These are phyloP conservation scores for Coelopa pilipes DNA, from an alignment of 2,888 invertebrate species.

Conservation along the genomic window DNA sequence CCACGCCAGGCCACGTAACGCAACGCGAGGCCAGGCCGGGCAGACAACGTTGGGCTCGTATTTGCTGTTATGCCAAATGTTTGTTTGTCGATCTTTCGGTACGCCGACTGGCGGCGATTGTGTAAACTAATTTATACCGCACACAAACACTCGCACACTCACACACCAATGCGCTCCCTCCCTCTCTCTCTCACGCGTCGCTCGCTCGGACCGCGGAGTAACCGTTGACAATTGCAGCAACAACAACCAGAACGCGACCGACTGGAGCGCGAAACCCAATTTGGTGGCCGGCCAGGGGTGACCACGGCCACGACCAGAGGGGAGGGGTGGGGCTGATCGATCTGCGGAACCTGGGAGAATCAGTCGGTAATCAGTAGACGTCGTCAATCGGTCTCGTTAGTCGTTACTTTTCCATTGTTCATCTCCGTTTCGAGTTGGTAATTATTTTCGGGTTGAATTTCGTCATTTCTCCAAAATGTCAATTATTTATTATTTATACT, in stretches of 20 bases:
- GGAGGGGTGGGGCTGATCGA: no score
- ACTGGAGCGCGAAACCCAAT: slow-evolving; percentile 47
- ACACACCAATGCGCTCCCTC: no score
- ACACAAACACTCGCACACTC: background rate
- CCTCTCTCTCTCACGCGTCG: no score
- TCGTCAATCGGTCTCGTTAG: no score
- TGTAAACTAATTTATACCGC: slow-evolving; percentile 43
- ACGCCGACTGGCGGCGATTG: slow-evolving; percentile 42
- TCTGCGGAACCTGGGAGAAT: no score
- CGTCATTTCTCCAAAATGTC: no score
- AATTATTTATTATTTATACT: no score
- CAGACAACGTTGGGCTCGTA: slow-evolving; percentile 27
- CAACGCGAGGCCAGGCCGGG: background rate
- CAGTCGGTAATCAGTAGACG: no score
- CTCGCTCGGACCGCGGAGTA: no score
- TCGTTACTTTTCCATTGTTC: no score
- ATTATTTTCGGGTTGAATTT: no score
- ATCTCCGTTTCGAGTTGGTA: no score
- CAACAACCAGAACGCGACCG: slow-evolving; percentile 39
- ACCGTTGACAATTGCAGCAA: background rate
- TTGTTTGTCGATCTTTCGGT: slow-evolving; percentile 45
- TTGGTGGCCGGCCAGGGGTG: slow-evolving; percentile 10
- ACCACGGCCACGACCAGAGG: background rate
- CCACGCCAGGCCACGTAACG: background rate
- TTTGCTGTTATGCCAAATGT: slow-evolving; percentile 53